These are phyloP conservation scores for Cariama cristata DNA, from an alignment of 2,113 vertebrate genomes.

Conservation along the genomic window DNA sequence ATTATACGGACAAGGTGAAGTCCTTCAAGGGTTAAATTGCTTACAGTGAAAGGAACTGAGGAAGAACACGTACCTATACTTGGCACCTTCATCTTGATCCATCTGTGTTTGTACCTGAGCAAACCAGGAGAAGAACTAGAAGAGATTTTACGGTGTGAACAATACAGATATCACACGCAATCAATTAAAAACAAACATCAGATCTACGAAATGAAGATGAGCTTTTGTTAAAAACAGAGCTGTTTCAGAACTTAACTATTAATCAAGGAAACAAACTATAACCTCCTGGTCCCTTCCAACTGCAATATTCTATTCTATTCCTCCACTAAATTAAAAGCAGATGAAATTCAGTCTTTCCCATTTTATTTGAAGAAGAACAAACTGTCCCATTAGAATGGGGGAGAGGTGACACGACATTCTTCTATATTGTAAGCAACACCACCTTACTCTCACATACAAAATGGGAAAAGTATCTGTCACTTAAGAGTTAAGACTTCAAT, in stretches of 20 bases:
- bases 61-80: slow-evolving; percentile 85
- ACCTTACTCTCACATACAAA: neutral
- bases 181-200: neutral
- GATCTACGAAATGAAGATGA: neutral
- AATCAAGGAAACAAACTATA: neutral
- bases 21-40: neutral
- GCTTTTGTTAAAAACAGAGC: neutral
- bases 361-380: neutral
- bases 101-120: slow-evolving; percentile 91
- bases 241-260: neutral
- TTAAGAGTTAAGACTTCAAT: neutral
- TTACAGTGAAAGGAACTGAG: neutral
- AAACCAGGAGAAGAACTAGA: slow-evolving; percentile 98
- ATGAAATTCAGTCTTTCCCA: too few relatives aligned
- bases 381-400: neutral
- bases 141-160: slow-evolving; percentile 60
- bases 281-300: neutral
- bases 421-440: neutral
- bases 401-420: accelerated
- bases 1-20: neutral
- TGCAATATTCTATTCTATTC: neutral
- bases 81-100: slow-evolving; percentile 92
- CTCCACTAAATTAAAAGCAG: neutral
- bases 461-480: neutral
- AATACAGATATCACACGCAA: neutral